Conservation (phyloP, 2,888 invertebrate species). For the Clunio marinus region DNA sequence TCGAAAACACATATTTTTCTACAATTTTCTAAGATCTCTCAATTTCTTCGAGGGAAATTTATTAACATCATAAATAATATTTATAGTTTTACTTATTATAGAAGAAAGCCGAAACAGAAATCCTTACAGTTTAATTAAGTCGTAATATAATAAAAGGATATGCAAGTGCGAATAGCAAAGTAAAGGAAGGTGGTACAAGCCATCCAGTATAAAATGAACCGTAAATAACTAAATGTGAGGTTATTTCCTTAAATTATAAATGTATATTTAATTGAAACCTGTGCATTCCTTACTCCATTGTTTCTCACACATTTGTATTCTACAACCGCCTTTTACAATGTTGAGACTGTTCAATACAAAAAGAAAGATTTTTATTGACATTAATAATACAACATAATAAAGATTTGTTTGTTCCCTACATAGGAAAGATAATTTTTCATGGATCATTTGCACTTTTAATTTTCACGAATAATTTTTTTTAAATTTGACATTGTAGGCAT, state of each 20-base stretch:
- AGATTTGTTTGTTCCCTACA: conserved; percentile 38
- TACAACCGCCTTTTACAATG: too few relatives aligned
- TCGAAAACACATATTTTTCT: conserved; percentile 13
- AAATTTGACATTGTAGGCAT: conserved; percentile 17
- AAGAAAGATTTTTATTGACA: too few relatives aligned
- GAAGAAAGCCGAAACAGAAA: neutral
- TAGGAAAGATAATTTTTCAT: conserved; percentile 30
- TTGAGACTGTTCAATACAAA: too few relatives aligned
- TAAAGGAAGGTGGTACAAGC: too few relatives aligned
- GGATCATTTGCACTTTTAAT: conserved; percentile 39
- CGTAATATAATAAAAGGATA: conserved; percentile 36
- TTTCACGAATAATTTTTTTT: neutral
- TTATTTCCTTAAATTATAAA: conserved; percentile 32
- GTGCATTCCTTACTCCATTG: neutral
- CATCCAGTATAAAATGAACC: conserved; percentile 5
- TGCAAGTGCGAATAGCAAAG: neutral
- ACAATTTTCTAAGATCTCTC: neutral
- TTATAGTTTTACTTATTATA: conserved; percentile 29
- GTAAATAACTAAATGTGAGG: conserved; percentile 33
- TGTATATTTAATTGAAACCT: too few relatives aligned
- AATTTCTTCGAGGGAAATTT: conserved; percentile 17
- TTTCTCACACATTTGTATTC: too few relatives aligned
- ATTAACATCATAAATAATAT: conserved; percentile 34
- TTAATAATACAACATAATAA: conserved; percentile 24
- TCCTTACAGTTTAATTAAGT: conserved; percentile 37